Base-by-base conservation (phyloP, 2,113 vertebrate genomes). In the Leptobrachium leishanense region DNA sequence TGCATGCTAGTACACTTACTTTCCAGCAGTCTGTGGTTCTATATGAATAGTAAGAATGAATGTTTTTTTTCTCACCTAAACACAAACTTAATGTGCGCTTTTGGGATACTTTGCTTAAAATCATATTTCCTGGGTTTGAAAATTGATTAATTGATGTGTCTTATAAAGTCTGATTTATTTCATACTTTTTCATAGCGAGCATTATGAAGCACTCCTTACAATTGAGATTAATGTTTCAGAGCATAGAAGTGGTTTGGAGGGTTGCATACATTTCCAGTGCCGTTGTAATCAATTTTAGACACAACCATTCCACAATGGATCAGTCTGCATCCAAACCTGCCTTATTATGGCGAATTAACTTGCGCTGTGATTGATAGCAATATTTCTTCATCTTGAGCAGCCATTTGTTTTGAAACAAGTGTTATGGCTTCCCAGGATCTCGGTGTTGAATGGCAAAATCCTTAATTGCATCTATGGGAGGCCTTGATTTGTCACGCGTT, bases 301-400 rank as follows among this genome's bases (percentile, higher is more conserved):
- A 86, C 86, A 88, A 80, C 83, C 83, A 77, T 91, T 91, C 90
- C 88, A 90, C 85, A 85, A 83, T 88, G 88, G 90, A 90, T 92
- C 88, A 87, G 90, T 89, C 87, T 89, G 88, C 86, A 88, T 91
- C 87, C 57, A 86, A 89, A 91, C 86, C 87, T 88, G 87, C 90
- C 89, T 92, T 92, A 93, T 95, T 94, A 93, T 87, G 87, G 88
- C 83, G 88, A 90, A 93, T 94, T 93, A 94, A 91, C 91, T 90
- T 86, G 85, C 70, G 87, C 86, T 75, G 87, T 95, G 94, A 95
- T 94, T 89, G 93, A 95, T 95, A 90, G 90, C 77, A 86, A 88
- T 85, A 87, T 85, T 88, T 82, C 78, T 87, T 39, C 53, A 66
- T 89, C 86, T 86, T 88, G 88, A 91, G 84, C 89, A 88, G 88